Percentiles rank a stretch among this genome's conserved stretches.
Conservation (phyloP, 2,797 vertebrate genomes). For the Muscicapa comitata region DNA sequence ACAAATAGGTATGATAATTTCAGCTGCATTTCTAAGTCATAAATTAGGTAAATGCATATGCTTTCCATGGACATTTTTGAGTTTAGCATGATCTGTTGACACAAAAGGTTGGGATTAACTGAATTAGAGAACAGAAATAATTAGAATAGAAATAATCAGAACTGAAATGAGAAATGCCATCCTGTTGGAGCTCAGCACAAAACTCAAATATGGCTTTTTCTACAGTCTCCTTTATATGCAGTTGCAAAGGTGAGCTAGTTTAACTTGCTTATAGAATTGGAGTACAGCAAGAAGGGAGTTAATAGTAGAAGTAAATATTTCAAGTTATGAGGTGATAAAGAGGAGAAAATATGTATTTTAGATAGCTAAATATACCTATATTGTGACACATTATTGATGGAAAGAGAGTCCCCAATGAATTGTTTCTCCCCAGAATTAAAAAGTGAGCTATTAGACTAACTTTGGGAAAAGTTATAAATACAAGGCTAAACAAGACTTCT, state of each 20-base stretch:
- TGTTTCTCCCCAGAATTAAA: background rate
- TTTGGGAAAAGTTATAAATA: background rate
- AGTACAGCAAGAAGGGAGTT: background rate
- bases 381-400: background rate
- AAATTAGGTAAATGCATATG: background rate
- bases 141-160: background rate
- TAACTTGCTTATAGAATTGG: background rate
- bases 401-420: background rate
- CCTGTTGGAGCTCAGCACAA: background rate
- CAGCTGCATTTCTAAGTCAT: background rate
- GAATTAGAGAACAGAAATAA: background rate
- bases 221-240: background rate
- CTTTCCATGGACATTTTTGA: background rate
- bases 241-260: background rate
- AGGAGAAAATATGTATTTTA: background rate
- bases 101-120: background rate
- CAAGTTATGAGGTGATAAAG: background rate
- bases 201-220: background rate
- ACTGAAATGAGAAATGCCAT: background rate
- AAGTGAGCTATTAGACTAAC: background rate
- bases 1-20: background rate
- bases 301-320: background rate
- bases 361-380: background rate
- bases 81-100: background rate
- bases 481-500: background rate